Percentiles rank a stretch among this genome's conserved stretches.
Conservation (phyloP, 1,140 invertebrate genomes). For the Conus betulinus region DNA sequence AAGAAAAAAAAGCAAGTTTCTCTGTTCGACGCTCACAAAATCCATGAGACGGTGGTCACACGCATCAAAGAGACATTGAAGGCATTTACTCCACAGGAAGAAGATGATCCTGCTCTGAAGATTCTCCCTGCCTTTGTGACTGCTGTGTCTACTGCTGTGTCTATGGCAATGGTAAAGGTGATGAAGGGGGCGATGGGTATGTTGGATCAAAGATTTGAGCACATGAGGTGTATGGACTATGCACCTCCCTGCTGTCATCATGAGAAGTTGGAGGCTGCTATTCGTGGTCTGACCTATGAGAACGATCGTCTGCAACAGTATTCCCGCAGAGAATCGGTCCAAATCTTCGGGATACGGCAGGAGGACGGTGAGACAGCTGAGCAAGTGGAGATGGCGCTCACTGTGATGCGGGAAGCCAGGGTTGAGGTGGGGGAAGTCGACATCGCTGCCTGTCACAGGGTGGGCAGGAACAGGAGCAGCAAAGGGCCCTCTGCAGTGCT, state of each 20-base stretch:
- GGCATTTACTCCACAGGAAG: too few relatives aligned
- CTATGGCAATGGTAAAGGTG: too few relatives aligned
- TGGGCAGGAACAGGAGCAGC: not conserved
- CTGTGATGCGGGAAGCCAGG: not conserved
- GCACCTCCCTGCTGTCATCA: not conserved
- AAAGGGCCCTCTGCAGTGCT: not conserved
- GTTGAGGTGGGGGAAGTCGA: not conserved
- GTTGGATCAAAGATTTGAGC: not conserved
- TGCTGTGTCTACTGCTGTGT: too few relatives aligned
- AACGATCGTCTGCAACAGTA: constrained; percentile 10
- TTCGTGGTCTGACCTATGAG: not conserved
- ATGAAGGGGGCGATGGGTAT: too few relatives aligned
- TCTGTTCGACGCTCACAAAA: too few relatives aligned
- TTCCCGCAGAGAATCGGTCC: not conserved
- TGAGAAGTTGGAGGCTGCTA: not conserved
- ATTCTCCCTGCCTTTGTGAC: too few relatives aligned
- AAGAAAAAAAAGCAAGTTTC: too few relatives aligned
- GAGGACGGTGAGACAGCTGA: not conserved
- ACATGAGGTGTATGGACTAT: not conserved
- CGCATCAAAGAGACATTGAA: too few relatives aligned
- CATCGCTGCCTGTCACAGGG: constrained; percentile 8
- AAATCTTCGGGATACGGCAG: not conserved
- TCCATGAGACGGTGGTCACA: too few relatives aligned
- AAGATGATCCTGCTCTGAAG: too few relatives aligned
- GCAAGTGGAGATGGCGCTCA: not conserved